Evolutionary conservation across 2,113 vertebrate genomes (phyloP).

Genomic region (Limnothrissa miodon): DNA sequence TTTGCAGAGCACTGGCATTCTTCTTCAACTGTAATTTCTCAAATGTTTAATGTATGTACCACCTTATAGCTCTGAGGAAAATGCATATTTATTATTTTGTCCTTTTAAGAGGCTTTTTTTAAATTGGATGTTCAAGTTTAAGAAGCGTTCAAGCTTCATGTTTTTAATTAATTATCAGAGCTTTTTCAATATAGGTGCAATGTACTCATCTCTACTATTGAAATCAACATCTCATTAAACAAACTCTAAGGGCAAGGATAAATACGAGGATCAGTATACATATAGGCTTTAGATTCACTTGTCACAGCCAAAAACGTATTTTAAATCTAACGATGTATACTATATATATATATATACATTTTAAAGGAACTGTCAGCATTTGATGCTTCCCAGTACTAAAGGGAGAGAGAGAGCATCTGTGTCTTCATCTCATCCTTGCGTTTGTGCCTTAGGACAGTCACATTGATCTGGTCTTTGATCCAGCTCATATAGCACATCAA

Average conservation of each 20-base stretch:
- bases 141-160: no score
- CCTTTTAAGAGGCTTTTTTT: neutral
- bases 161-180: no score
- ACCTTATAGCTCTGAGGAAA: neutral
- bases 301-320: neutral
- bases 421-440: slow-evolving; percentile 34
- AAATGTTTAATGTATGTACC: neutral
- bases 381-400: neutral
- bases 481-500: slow-evolving; percentile 59
- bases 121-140: no score
- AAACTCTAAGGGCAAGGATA: neutral
- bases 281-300: neutral
- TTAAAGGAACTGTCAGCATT: neutral
- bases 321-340: neutral
- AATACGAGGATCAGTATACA: neutral
- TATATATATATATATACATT: neutral
- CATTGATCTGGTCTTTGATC: slow-evolving; percentile 59
- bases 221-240: neutral
- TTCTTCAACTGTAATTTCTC: neutral
- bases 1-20: neutral
- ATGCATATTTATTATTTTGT: neutral
- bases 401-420: slow-evolving; percentile 15
- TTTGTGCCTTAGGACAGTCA: slow-evolving; percentile 33
- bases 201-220: neutral
- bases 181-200: neutral